Evolutionary conservation across 2,113 vertebrate genomes (phyloP).

Genomic region (Myrmecophaga tridactyla): DNA sequence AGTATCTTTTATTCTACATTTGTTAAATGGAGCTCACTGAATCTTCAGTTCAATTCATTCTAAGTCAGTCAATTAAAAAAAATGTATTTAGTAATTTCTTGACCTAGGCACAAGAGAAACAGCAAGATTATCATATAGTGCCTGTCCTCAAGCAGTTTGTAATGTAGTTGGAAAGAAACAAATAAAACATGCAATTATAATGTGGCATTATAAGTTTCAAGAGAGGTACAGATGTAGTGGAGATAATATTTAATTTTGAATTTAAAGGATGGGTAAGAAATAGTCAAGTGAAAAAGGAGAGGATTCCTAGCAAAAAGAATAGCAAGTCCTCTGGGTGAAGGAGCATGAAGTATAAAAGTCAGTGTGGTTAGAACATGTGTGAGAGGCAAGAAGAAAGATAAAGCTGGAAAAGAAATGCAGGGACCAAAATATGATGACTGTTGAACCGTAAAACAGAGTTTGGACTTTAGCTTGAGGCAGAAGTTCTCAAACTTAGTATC

Average conservation of each 20-base stretch:
- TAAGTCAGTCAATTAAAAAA: background rate
- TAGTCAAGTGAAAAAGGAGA: background rate
- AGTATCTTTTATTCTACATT: background rate
- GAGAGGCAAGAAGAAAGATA: background rate
- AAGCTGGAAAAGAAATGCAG: background rate
- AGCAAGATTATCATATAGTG: background rate
- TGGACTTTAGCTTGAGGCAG: background rate
- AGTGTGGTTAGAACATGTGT: background rate
- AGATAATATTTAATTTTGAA: background rate
- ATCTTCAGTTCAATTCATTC: background rate
- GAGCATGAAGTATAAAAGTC: background rate
- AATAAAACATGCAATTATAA: background rate
- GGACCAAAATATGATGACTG: no score
- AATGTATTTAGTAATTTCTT: background rate
- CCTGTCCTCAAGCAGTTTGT: background rate
- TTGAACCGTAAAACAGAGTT: background rate
- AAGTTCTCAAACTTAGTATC: background rate
- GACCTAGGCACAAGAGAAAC: background rate
- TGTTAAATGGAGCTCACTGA: constrained; percentile 11
- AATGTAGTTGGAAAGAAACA: background rate
- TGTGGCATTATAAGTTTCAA: background rate
- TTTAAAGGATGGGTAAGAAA: background rate
- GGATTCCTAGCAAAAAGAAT: background rate
- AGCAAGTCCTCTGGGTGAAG: background rate
- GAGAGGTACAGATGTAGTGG: background rate